Evolutionary conservation across 2,113 vertebrate genomes (phyloP).

Genomic region (Daubentonia madagascariensis): DNA sequence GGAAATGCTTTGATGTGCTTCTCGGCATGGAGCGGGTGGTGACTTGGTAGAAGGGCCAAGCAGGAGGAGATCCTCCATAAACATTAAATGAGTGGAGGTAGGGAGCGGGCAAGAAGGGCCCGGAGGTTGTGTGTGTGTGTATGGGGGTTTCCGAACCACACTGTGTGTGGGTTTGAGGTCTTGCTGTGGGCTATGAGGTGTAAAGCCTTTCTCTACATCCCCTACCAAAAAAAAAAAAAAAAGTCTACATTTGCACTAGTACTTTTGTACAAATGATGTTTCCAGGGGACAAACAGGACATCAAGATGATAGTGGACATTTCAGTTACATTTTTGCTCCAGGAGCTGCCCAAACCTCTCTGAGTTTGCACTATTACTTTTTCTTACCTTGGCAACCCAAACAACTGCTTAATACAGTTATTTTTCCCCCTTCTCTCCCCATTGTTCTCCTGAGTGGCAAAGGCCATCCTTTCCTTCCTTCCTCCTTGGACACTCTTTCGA

Average conservation of each 20-base stretch:
- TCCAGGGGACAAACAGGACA: background rate
- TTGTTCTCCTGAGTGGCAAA: background rate
- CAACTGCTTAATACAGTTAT: background rate
- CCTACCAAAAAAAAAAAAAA: background rate
- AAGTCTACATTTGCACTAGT: background rate
- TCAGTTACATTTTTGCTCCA: background rate
- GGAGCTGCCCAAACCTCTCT: background rate
- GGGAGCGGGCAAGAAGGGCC: too few relatives aligned
- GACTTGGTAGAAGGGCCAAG: background rate
- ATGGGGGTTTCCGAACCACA: background rate
- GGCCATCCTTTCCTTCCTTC: background rate
- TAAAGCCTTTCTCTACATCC: rapidly evolving
- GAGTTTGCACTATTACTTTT: background rate
- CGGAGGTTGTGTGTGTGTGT: too few relatives aligned
- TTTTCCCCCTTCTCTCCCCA: background rate
- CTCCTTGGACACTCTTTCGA: background rate
- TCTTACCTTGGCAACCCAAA: background rate
- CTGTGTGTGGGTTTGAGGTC: background rate
- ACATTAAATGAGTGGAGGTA: background rate
- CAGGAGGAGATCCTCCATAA: background rate
- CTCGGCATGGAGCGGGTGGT: background rate
- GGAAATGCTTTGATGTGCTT: background rate
- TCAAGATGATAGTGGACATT: background rate
- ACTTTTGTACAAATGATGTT: background rate
- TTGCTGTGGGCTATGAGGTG: background rate